Evolutionary conservation across 2,888 invertebrate species (phyloP).

Genomic region (Zelleria hepariella): DNA sequence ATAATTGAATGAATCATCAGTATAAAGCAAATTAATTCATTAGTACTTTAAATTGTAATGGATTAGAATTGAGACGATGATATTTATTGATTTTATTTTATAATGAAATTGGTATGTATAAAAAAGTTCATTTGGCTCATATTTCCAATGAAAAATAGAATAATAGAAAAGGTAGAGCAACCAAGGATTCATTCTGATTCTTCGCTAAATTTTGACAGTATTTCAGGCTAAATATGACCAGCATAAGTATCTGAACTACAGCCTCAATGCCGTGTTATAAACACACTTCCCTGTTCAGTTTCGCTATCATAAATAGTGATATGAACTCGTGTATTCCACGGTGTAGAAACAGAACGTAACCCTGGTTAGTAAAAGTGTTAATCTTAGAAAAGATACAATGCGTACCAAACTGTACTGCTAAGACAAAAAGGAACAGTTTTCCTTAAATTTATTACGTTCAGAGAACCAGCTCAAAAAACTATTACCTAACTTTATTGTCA

Average conservation of each 20-base stretch:
- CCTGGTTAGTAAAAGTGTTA: not conserved
- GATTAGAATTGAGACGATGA: slow-evolving; percentile 18
- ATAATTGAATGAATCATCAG: slow-evolving; percentile 30
- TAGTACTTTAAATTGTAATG: slow-evolving; percentile 38
- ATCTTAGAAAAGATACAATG: no score
- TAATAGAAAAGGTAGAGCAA: slow-evolving; percentile 15
- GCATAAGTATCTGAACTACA: slow-evolving; percentile 29
- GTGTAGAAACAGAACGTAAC: not conserved
- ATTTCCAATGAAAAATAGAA: slow-evolving; percentile 51
- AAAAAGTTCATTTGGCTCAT: slow-evolving; percentile 20
- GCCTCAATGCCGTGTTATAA: not conserved
- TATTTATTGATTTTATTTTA: slow-evolving; percentile 26
- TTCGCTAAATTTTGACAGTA: slow-evolving; percentile 14
- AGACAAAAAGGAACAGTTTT: not conserved
- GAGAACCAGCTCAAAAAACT: not conserved
- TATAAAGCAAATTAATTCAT: slow-evolving; percentile 48
- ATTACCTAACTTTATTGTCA: no score
- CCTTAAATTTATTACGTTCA: not conserved
- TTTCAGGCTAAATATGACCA: slow-evolving; percentile 42
- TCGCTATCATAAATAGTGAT: not conserved
- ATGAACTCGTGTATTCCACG: not conserved
- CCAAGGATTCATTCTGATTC: slow-evolving; percentile 21
- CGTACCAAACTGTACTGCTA: not conserved
- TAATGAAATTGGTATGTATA: slow-evolving; percentile 15
- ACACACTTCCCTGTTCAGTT: not conserved